A percentile compares a stretch with the other conserved stretches of the same genome.
phyloP scores from a whole-genome alignment of 2,797 vertebrate genomes.

The Notolepis coatsorum region DNA sequence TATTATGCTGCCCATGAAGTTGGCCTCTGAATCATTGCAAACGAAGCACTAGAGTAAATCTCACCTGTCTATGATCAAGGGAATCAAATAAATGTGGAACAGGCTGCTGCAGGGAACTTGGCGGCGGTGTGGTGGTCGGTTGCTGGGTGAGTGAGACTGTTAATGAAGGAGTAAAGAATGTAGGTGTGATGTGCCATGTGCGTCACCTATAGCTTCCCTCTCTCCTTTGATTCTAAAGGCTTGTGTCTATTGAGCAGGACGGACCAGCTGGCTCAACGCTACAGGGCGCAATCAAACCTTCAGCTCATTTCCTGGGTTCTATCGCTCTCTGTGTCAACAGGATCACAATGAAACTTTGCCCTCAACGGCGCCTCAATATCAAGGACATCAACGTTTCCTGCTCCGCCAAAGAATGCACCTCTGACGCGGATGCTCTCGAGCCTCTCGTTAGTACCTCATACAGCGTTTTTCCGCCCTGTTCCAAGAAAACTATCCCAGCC shows the following conservation, averaged over 20 bases:
- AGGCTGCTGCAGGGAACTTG: too few relatives aligned
- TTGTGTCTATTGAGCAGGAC: slow-evolving; percentile 48
- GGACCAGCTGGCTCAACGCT: slow-evolving; percentile 68
- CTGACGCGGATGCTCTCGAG: slow-evolving; percentile 46
- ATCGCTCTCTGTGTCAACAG: slow-evolving; percentile 89
- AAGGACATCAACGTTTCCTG: slow-evolving; percentile 53
- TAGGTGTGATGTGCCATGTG: slow-evolving; percentile 30
- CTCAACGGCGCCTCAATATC: slow-evolving; percentile 34
- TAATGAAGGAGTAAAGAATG: slow-evolving; percentile 64
- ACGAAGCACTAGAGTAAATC: too few relatives aligned
- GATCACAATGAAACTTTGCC: slow-evolving; percentile 85
- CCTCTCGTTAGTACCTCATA: background rate
- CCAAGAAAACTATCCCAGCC: slow-evolving; percentile 31
- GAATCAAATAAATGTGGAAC: too few relatives aligned
- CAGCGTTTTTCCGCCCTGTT: slow-evolving; percentile 7
- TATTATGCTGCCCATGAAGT: too few relatives aligned
- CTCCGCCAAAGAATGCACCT: slow-evolving; percentile 42
- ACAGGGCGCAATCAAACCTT: slow-evolving; percentile 84
- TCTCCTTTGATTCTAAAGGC: slow-evolving; percentile 57
- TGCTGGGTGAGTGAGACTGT: slow-evolving; percentile 30
- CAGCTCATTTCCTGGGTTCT: slow-evolving; percentile 89
- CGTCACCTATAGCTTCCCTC: slow-evolving; percentile 49
- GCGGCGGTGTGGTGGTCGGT: slow-evolving; percentile 21
- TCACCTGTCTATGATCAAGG: too few relatives aligned
- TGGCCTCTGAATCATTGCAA: too few relatives aligned